phyloP scores from a whole-genome alignment of 2,797 vertebrate genomes.

The Echiichthys vipera region DNA sequence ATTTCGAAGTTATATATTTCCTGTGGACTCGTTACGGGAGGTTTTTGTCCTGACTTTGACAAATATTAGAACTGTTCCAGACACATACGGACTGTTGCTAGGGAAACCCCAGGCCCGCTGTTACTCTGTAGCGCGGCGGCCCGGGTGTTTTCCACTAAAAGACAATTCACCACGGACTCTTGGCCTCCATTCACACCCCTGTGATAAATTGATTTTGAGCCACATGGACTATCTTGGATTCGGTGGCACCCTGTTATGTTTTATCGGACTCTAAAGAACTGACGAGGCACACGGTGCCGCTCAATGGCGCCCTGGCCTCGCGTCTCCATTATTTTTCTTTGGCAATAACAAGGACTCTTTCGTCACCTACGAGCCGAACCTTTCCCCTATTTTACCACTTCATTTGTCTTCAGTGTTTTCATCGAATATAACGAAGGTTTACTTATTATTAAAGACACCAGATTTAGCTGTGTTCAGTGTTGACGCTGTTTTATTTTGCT shows the following conservation, averaged over 20 bases:
- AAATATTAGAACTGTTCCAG: constrained; percentile 43
- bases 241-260: constrained; percentile 42
- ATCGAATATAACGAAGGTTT: constrained; percentile 62
- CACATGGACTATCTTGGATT: constrained; percentile 69
- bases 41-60: constrained; percentile 9
- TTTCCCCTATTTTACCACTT: constrained; percentile 41
- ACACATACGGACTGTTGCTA: constrained; percentile 45
- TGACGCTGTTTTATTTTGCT: constrained; percentile 73
- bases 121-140: constrained; percentile 40
- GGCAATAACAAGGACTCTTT: constrained; percentile 69
- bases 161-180: constrained; percentile 73
- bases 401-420: constrained; percentile 70
- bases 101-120: constrained; percentile 53
- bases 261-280: constrained; percentile 75
- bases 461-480: constrained; percentile 77
- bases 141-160: constrained; percentile 47
- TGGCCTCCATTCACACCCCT: constrained; percentile 23
- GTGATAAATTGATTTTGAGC: constrained; percentile 8
- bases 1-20: neutral
- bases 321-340: constrained; percentile 60
- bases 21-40: constrained; percentile 39
- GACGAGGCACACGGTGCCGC: constrained; percentile 50
- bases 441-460: constrained; percentile 67
- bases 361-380: constrained; percentile 59
- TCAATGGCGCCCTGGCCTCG: constrained; percentile 63